Base-by-base conservation (phyloP, 2,797 vertebrate species). In the Todus mexicanus region DNA sequence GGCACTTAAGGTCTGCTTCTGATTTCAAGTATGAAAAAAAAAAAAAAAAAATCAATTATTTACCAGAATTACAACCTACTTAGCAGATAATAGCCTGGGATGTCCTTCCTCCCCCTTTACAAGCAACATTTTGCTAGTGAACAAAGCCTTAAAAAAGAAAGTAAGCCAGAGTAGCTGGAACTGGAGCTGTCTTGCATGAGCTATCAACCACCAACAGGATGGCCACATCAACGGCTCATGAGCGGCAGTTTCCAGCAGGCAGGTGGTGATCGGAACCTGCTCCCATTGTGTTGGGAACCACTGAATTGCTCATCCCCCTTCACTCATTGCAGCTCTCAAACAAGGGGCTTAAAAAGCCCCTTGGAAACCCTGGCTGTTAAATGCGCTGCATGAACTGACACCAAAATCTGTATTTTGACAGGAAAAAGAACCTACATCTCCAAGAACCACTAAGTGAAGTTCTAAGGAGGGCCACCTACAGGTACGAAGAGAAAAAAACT, bases 1-100 rank as follows among this genome's bases (percentile, higher is more conserved):
- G 59, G 69, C 54, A 83, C 78, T 85, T 87, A 85, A 74, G 50
- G 66, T 37, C 69, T 82, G 40, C 57, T 92, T 89, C 82, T 89
- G 65, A 93, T 64, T 85, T 75, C 81, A 74, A 83, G 53, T 15
- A 35, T 85, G 84, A 35, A 80, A 84, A 89, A 87, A 65, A 79
- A 12, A 79, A 12, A 65, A 84, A 53, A 19, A 64, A 81, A 53
- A 93, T 94, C 75, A 85, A 92, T 96, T 93, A 91, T 89, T 95
- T 93, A 95, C 80, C 86, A 92, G 80, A 93, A 84, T 87, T 90
- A 92, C 4, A 4, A 85, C 72, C 91, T 89, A 92, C 89, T 95
- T 92, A 75, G 70, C 29, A 91, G 94, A 89, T 84, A 92, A 93
- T 70, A 92, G 89, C 74, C 81, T 57, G 78, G 73, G 53, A 87